Conservation (phyloP, 2,797 vertebrate species). For the Distichodus sexfasciatus region DNA sequence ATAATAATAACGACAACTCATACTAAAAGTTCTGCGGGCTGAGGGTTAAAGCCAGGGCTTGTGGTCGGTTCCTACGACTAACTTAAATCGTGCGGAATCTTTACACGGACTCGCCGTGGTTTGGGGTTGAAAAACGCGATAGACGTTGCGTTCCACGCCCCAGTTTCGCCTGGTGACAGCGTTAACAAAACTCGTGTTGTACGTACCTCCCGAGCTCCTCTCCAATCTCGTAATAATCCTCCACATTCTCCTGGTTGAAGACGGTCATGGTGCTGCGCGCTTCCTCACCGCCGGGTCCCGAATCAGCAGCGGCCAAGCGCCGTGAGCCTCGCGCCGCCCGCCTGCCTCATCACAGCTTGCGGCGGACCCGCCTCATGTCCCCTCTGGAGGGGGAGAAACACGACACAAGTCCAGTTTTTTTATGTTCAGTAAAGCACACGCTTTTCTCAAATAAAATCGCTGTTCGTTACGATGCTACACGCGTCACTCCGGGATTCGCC, state of each 20-base stretch:
- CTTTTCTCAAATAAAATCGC: not conserved
- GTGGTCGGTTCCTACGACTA: too few species aligned
- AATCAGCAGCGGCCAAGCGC: slow-evolving; percentile 65
- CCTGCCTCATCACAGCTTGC: slow-evolving; percentile 56
- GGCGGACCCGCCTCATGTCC: slow-evolving; percentile 54
- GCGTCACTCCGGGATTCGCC: not conserved
- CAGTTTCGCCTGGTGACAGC: not conserved
- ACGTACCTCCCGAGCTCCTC: slow-evolving; percentile 84
- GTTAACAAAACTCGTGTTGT: not conserved
- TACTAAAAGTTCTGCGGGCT: too few species aligned
- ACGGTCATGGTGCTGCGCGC: slow-evolving; percentile 77
- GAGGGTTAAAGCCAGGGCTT: too few species aligned
- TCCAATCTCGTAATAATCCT: slow-evolving; percentile 82
- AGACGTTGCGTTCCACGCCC: slow-evolving; percentile 18
- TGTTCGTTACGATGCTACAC: too few species aligned
- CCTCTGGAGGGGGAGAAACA: slow-evolving; percentile 31
- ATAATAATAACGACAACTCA: too few species aligned
- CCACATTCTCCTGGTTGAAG: slow-evolving; percentile 85
- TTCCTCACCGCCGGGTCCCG: slow-evolving; percentile 60
- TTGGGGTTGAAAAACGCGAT: too few species aligned
- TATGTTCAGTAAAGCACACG: too few species aligned
- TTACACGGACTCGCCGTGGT: too few species aligned
- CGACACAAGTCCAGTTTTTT: not conserved
- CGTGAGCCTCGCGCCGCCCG: too few species aligned
- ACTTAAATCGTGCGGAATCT: too few species aligned